Evolutionary conservation across 2,888 invertebrate species (phyloP), one percentile per base, ranked within the genome.

Genomic region (Leucoptera coffeella): DNA sequence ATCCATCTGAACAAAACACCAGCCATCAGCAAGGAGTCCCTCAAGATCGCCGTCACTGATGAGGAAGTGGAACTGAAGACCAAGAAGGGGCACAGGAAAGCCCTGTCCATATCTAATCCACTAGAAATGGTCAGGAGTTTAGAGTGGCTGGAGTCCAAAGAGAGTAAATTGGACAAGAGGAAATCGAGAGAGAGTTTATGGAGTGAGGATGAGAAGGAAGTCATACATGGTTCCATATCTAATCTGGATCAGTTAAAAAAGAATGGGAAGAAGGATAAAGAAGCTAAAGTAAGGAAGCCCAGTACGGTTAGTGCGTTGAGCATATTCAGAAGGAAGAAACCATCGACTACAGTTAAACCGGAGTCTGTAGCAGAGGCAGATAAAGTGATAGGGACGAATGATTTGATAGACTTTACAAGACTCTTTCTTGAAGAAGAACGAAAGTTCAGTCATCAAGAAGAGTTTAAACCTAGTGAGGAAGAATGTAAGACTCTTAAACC

Each of bases 31-130:
- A 69, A 67, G 30, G 69, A 69, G 38, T 69, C 71, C 13, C 51
- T 67, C 0, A 67, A 69, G 42, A 37, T 69, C 14, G 64, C 62
- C 1, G 45, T 71, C 30, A 69, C 69, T 15, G 72, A 72, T 26
- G 71, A 71, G 40, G 72, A 71, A 41, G 52, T 50, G 0, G 67
- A 62, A 12, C 40, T 38, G 2, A 58, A 46, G 33, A 38, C 33
- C 14, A 71, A 60, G 30, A 64, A 64, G 32, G 54, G 58, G 21
- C 72, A 72, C 33, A 50, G 72, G 23, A 72, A 72, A 43, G 57
- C 72, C 1, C 60, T 72, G 59, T 72, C 72, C 1, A 40, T 72
- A 31, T 71, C 71, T 7, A 67, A 72, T 29, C 67, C 72, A 2
- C 31, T 71, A 26, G 72, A 72, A 47, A 56, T 72, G 19, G 67